A percentile compares a stretch with the other conserved stretches of the same genome.
phyloP scores from a whole-genome alignment of 1,140 invertebrate genomes.

The Mamestra configurata region DNA sequence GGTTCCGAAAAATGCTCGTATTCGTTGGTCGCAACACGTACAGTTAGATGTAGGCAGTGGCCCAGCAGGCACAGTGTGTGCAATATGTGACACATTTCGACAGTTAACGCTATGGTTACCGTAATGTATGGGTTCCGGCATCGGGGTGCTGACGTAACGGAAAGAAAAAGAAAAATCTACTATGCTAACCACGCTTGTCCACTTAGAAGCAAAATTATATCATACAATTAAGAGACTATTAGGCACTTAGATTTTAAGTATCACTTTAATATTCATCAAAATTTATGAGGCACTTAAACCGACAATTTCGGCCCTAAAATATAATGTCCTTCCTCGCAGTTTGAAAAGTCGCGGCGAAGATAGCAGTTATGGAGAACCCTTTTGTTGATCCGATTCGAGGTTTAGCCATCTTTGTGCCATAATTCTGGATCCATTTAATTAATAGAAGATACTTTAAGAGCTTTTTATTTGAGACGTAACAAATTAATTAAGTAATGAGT shows the following conservation, averaged over 20 bases:
- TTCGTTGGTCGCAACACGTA: background rate
- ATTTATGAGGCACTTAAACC: conserved; percentile 37
- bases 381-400: conserved; percentile 22
- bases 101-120: conserved; percentile 33
- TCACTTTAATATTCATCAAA: conserved; percentile 30
- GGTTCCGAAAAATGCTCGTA: conserved; percentile 24
- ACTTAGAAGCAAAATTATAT: conserved; percentile 34
- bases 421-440: conserved; percentile 17
- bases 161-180: background rate
- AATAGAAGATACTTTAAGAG: conserved; percentile 13
- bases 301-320: conserved; percentile 27
- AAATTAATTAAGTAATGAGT: conserved; percentile 9
- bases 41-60: conserved; percentile 4
- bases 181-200: background rate
- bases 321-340: conserved; percentile 38
- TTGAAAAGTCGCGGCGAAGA: conserved; percentile 28
- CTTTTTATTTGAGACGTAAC: background rate
- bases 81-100: conserved; percentile 29
- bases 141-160: background rate
- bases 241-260: conserved; percentile 35
- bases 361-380: conserved; percentile 6
- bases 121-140: conserved; percentile 13
- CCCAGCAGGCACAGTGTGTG: background rate
- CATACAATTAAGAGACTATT: conserved; percentile 17
- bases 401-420: background rate